Conservation (phyloP, 2,888 invertebrate genomes). For the Globia sparganii region DNA sequence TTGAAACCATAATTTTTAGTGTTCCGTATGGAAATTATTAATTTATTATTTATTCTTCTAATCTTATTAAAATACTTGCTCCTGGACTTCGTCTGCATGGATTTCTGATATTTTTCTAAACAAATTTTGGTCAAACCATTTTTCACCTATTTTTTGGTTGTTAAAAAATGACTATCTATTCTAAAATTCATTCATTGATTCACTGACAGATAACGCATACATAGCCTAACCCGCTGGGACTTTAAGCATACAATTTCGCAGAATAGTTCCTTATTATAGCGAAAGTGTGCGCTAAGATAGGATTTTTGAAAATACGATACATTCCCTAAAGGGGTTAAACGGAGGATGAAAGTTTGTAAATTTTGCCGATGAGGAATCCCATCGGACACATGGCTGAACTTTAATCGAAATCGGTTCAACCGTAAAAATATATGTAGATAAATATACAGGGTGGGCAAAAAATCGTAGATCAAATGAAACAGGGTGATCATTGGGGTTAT, state of each 20-base stretch:
- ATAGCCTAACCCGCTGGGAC: not conserved
- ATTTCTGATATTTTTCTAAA: not conserved
- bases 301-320: too few species aligned
- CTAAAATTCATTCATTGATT: not conserved
- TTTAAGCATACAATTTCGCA: not conserved
- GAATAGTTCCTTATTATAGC: not conserved
- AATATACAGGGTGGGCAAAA: too few species aligned
- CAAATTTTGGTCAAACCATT: too few species aligned
- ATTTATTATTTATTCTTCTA: not conserved
- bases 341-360: too few species aligned
- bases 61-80: not conserved
- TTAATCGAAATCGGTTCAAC: too few species aligned
- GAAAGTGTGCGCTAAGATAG: too few species aligned
- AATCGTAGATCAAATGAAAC: too few species aligned
- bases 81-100: not conserved
- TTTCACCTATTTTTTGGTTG: not conserved
- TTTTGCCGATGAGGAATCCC: too few species aligned
- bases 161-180: not conserved
- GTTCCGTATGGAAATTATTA: not conserved
- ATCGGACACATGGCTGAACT: too few species aligned
- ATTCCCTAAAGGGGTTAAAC: too few species aligned
- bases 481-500: too few species aligned
- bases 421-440: too few species aligned
- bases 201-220: not conserved
- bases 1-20: constrained; percentile 10